These are phyloP conservation scores for Machimus rusticus DNA, from an alignment of 2,888 invertebrate genomes.

Conservation along the genomic window DNA sequence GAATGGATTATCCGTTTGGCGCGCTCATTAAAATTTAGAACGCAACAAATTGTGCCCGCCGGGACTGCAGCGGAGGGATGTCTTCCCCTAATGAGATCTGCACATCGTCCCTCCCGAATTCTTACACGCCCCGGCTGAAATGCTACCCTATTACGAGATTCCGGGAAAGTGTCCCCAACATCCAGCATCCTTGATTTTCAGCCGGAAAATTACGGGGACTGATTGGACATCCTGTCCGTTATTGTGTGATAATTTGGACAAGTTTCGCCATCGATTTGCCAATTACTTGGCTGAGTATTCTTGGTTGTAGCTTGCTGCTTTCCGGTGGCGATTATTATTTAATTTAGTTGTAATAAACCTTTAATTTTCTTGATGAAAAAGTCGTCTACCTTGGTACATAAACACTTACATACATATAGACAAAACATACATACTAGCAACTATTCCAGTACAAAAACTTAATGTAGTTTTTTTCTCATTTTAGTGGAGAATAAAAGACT, in stretches of 20 bases:
- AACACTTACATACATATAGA: too few species aligned
- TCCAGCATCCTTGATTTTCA: background rate
- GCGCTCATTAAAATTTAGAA: conserved; percentile 18
- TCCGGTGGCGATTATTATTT: background rate
- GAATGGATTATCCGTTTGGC: conserved; percentile 16
- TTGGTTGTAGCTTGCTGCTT: background rate
- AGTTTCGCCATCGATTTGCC: background rate
- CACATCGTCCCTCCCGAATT: background rate
- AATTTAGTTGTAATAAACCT: background rate
- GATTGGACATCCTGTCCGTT: background rate
- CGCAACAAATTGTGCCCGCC: background rate
- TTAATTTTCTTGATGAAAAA: background rate
- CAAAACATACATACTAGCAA: too few species aligned
- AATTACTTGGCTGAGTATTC: background rate
- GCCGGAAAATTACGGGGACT: background rate
- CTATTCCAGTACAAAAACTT: too few species aligned
- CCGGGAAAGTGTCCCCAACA: background rate
- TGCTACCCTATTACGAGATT: background rate
- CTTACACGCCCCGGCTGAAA: background rate
- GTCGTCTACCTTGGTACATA: background rate
- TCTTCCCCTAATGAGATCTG: conserved; percentile 1
- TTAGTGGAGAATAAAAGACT: too few species aligned
- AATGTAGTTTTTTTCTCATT: too few species aligned
- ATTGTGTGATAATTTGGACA: background rate
- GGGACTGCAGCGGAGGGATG: background rate